These are phyloP conservation scores for Protaetia brevitarsis DNA, from an alignment of 1,140 invertebrate species.

Conservation along the genomic window DNA sequence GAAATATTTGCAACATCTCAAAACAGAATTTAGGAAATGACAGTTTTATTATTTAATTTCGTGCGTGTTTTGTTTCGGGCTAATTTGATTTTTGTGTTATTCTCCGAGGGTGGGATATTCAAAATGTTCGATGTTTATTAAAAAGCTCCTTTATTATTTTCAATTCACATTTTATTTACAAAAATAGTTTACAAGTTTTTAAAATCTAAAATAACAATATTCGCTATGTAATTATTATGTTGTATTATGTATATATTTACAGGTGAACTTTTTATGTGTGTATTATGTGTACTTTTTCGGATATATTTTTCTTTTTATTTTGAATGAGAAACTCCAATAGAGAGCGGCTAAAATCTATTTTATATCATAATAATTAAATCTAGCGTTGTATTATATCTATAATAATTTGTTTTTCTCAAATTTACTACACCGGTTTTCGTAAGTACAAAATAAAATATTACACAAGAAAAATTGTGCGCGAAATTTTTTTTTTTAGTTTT, in stretches of 20 bases:
- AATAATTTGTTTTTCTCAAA: no score
- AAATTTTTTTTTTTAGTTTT: no score
- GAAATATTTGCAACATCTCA: neutral
- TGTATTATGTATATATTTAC: conserved; percentile 20
- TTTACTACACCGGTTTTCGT: no score
- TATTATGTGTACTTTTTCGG: neutral
- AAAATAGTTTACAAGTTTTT: conserved; percentile 24
- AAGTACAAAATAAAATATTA: no score
- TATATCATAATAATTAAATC: no score
- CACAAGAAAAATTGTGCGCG: neutral
- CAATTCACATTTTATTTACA: conserved; percentile 28
- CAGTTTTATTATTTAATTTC: neutral
- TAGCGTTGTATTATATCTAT: no score
- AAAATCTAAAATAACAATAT: conserved; percentile 10
- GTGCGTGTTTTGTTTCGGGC: neutral
- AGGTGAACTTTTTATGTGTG: neutral
- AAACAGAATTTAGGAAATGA: neutral
- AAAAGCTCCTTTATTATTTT: conserved; percentile 20
- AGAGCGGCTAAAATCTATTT: no score
- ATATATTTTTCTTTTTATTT: neutral
- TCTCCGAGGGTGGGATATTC: neutral
- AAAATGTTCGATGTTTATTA: neutral
- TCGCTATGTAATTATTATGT: neutral
- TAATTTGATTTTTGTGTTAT: neutral
- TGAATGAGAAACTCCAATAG: no score